These are phyloP conservation scores for Chrysolina americana DNA, from an alignment of 2,888 invertebrate species.

Conservation along the genomic window DNA sequence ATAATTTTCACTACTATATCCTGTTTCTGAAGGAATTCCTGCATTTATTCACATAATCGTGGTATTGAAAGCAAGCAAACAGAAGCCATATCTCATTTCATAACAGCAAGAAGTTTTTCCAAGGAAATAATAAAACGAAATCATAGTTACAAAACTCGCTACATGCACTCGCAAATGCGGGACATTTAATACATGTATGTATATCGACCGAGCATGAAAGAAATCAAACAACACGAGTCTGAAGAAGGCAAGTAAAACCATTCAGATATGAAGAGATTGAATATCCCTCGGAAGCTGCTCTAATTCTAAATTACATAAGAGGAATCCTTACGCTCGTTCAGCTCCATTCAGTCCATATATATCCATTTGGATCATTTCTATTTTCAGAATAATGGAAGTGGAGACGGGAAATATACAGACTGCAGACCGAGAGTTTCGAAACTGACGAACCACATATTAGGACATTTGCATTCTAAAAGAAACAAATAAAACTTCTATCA, in stretches of 20 bases:
- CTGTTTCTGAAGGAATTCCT: too few species aligned
- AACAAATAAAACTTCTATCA: too few species aligned
- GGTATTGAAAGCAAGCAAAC: too few species aligned
- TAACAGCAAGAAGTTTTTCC: too few species aligned
- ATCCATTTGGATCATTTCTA: conserved; percentile 26
- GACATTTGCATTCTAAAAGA: too few species aligned
- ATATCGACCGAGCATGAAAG: not conserved
- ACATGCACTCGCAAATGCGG: not conserved
- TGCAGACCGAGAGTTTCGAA: not conserved
- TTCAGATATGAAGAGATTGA: conserved; percentile 20
- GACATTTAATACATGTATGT: not conserved
- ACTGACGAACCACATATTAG: too few species aligned
- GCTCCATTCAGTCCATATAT: conserved; percentile 22
- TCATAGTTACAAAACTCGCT: too few species aligned
- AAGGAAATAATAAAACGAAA: too few species aligned
- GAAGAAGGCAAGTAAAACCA: conserved; percentile 21
- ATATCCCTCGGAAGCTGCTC: conserved; percentile 31
- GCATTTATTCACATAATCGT: too few species aligned
- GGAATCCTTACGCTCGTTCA: conserved; percentile 52
- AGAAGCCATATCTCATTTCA: too few species aligned
- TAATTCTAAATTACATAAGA: conserved; percentile 64
- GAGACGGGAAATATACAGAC: conserved; percentile 1
- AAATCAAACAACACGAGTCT: not conserved
- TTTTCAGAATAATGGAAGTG: conserved; percentile 19
- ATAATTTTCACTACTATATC: too few species aligned